Conservation (phyloP, 2,113 vertebrate genomes). For the Apistogramma diplotaenia region DNA sequence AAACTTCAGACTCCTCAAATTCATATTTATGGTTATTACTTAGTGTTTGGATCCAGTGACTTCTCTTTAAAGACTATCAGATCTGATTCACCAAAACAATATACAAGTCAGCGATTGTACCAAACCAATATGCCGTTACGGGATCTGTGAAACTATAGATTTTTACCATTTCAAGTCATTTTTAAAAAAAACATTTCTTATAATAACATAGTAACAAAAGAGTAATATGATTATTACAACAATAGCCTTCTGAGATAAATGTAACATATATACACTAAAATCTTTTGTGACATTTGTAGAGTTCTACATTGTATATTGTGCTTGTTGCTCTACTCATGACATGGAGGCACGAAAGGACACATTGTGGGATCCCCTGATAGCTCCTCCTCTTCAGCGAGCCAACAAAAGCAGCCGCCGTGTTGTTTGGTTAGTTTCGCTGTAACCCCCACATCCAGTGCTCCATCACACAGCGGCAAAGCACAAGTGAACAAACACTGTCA, state of each 20-base stretch:
- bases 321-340: slow-evolving; percentile 39
- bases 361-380: slow-evolving; percentile 29
- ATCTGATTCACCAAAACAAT: neutral
- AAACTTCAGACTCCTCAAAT: neutral
- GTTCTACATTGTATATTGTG: neutral
- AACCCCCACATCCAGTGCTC: slow-evolving; percentile 31
- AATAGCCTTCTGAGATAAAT: too few relatives aligned
- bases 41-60: too few relatives aligned
- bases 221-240: neutral
- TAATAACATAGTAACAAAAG: neutral
- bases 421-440: slow-evolving; percentile 68
- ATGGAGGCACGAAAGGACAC: slow-evolving; percentile 38
- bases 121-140: neutral
- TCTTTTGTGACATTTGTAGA: neutral
- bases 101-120: neutral
- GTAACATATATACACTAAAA: neutral
- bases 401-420: slow-evolving; percentile 63
- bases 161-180: too few relatives aligned
- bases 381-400: slow-evolving; percentile 51
- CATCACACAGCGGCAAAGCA: slow-evolving; percentile 52
- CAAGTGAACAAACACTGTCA: slow-evolving; percentile 48
- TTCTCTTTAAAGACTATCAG: too few relatives aligned
- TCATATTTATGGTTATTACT: neutral
- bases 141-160: neutral
- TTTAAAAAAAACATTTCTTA: neutral